phyloP scores from a whole-genome alignment of 2,797 vertebrate genomes.

The Buphagus erythrorhynchus region DNA sequence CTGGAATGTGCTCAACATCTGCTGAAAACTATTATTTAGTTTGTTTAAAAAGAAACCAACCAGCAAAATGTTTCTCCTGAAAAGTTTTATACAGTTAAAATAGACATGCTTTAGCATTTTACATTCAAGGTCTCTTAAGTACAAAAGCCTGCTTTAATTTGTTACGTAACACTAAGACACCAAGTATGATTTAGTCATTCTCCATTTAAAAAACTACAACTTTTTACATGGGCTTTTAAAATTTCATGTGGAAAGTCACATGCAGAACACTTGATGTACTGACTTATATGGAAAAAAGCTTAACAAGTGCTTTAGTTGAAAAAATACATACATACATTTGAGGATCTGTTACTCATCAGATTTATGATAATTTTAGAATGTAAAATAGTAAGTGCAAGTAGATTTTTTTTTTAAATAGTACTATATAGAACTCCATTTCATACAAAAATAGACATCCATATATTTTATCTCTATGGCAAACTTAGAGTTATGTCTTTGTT shows the following conservation, averaged over 20 bases:
- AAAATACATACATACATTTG: conserved; percentile 57
- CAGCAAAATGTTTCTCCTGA: background rate
- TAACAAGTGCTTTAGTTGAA: background rate
- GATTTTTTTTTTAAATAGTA: conserved; percentile 60
- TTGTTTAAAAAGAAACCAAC: conserved; percentile 12
- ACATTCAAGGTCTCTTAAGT: conserved; percentile 28
- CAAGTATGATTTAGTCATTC: background rate
- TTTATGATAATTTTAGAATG: conserved; percentile 59
- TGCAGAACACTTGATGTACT: background rate
- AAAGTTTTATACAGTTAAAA: conserved; percentile 71
- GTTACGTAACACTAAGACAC: conserved; percentile 30
- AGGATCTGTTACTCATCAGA: conserved; percentile 46
- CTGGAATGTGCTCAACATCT: background rate
- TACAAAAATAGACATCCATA: conserved; percentile 73
- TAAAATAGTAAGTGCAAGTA: conserved; percentile 74
- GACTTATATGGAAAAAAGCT: background rate
- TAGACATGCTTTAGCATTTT: conserved; percentile 55
- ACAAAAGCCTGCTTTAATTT: conserved; percentile 8
- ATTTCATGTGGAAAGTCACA: background rate
- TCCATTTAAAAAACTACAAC: background rate
- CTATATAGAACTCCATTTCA: conserved; percentile 50
- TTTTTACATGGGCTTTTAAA: conserved; percentile 31
- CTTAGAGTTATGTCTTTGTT: background rate
- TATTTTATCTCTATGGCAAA: conserved; percentile 34
- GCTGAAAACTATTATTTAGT: background rate